Evolutionary conservation across 2,888 invertebrate genomes (phyloP), one percentile per base, ranked within the genome.

Genomic region (Lamproptera curius): DNA sequence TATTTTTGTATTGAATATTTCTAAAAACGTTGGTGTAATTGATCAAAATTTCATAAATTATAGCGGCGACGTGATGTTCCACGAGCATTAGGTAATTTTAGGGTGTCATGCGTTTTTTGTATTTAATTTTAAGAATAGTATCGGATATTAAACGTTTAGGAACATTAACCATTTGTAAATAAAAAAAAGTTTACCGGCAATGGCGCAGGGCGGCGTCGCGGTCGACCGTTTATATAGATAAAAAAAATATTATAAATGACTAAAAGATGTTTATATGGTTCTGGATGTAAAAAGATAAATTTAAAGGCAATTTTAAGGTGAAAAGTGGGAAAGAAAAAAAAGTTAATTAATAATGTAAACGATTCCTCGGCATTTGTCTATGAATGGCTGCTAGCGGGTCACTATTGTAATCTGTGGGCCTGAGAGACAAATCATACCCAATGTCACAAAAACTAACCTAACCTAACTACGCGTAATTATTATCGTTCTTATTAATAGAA

Each of bases 111-210:
- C 83, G 82, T 88, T 88, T 88, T 88, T 88, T 87, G 86, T 88
- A 88, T 89, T 85, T 88, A 89, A 87, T 88, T 88, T 88, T 88
- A 89, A 89, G 89, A 83, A 85, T 89, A 89, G 89, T 73, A 79
- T 88, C 83, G 90, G 84, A 79, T 89, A 90, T 88, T 85, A 89
- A 90, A 90, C 85, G 82, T 90, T 91, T 91, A 91, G 91, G 90
- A 89, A 79, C 91, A 91, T 90, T 90, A 90, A 90, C 90, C 90
- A 90, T 90, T 90, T 91, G 91, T 91, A 91, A 89, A 89, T 89
- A 91, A 82, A 76, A 83, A 80, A 76, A 83, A 80, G 77, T 74
- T 76, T 72, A 72, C 56, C 65, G 75, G 68, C 61, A 68, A 63
- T 64, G 59, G 55, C 53, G 58, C 60, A 69, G 65, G 70, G 73